These are phyloP conservation scores for Raja brachyura DNA, from an alignment of 2,113 vertebrate genomes.

Conservation along the genomic window DNA sequence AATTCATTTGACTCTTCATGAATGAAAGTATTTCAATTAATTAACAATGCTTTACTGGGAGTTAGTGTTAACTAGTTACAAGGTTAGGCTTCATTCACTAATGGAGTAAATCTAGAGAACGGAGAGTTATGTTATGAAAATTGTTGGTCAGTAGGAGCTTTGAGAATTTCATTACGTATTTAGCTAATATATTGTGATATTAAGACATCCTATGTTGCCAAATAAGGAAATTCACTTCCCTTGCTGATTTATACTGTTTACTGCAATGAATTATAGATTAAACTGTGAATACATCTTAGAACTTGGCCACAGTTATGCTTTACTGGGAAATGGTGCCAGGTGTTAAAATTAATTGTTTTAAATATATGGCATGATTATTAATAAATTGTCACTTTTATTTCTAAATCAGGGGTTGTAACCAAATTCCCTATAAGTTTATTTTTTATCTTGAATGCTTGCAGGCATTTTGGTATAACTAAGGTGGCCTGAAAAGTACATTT, in stretches of 20 bases:
- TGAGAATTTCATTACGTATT: neutral
- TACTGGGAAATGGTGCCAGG: neutral
- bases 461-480: neutral
- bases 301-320: neutral
- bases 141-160: neutral
- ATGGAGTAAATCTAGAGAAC: neutral
- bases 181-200: neutral
- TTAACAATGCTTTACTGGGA: neutral
- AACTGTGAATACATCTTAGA: neutral
- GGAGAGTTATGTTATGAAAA: neutral
- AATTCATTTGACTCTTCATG: neutral
- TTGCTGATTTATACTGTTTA: constrained; percentile 2
- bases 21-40: neutral
- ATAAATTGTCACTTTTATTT: neutral
- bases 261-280: neutral
- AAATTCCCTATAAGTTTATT: neutral
- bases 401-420: neutral
- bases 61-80: neutral
- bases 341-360: neutral
- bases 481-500: neutral
- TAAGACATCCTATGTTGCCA: neutral
- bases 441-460: neutral
- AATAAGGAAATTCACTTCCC: neutral
- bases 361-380: neutral
- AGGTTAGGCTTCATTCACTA: neutral